These are phyloP conservation scores for Tretioscincus oriximinensis DNA, from an alignment of 2,113 vertebrate species.

Conservation along the genomic window DNA sequence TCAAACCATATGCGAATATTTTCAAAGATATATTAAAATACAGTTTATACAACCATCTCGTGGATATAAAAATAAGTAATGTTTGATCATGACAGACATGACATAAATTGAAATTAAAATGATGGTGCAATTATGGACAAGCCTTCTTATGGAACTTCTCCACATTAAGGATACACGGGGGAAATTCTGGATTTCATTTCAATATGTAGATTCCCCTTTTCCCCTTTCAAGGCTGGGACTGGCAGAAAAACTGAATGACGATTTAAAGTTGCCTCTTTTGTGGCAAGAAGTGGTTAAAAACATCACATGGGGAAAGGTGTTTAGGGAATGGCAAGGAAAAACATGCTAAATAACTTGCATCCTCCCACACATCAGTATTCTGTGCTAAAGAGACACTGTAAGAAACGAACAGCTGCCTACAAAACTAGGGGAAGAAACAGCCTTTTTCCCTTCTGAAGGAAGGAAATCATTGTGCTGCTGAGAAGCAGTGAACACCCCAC, in stretches of 20 bases:
- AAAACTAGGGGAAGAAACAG: neutral
- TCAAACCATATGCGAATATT: too few species aligned
- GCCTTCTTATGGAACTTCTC: too few species aligned
- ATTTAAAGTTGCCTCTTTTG: neutral
- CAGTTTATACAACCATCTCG: too few species aligned
- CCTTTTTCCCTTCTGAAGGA: neutral
- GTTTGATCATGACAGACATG: too few species aligned
- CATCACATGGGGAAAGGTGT: neutral
- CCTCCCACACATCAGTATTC: neutral
- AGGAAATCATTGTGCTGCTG: neutral
- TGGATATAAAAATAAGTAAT: too few species aligned
- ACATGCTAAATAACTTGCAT: neutral
- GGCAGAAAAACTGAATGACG: neutral
- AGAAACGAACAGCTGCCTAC: neutral
- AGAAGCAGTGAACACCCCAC: slow-evolving; percentile 10
- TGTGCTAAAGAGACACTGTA: neutral
- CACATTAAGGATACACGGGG: neutral
- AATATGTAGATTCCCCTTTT: neutral
- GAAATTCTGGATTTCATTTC: neutral
- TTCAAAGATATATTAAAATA: too few species aligned
- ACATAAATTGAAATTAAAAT: neutral
- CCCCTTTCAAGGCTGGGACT: neutral
- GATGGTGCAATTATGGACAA: neutral
- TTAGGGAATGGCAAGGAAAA: neutral
- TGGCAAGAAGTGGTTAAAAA: neutral